Conservation (phyloP, 2,888 invertebrate genomes). For the Notodonta ziczac region DNA sequence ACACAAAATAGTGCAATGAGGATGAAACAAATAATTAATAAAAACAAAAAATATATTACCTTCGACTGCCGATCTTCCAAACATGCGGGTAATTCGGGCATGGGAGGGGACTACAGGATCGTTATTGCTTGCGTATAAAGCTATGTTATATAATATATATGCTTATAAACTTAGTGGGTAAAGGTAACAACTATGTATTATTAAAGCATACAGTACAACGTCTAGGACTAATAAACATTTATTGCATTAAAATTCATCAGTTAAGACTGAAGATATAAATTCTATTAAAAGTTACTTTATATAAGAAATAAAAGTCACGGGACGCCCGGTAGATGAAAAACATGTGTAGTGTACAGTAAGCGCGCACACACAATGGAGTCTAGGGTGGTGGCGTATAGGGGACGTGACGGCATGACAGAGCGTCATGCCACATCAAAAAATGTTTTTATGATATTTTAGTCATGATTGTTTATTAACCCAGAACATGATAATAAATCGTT, state of each 20-base stretch:
- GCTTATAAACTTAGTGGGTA: slow-evolving; percentile 42
- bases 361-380: no score
- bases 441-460: no score
- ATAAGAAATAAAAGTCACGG: no score
- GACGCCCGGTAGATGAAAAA: no score
- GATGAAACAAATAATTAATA: slow-evolving; percentile 53
- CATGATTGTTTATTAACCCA: slow-evolving; percentile 7
- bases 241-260: background rate
- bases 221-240: slow-evolving; percentile 17
- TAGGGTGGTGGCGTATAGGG: no score
- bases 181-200: slow-evolving; percentile 54
- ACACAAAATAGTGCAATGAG: slow-evolving; percentile 27
- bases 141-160: slow-evolving; percentile 27
- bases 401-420: no score
- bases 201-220: slow-evolving; percentile 54
- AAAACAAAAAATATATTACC: slow-evolving; percentile 70
- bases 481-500: slow-evolving; percentile 5
- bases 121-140: slow-evolving; percentile 49
- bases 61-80: slow-evolving; percentile 73
- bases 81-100: slow-evolving; percentile 70
- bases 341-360: no score
- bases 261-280: background rate
- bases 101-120: slow-evolving; percentile 53
- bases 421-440: no score
- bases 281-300: no score